These are phyloP conservation scores for Macrobrachium rosenbergii DNA, from an alignment of 1,140 invertebrate genomes.

Conservation along the genomic window DNA sequence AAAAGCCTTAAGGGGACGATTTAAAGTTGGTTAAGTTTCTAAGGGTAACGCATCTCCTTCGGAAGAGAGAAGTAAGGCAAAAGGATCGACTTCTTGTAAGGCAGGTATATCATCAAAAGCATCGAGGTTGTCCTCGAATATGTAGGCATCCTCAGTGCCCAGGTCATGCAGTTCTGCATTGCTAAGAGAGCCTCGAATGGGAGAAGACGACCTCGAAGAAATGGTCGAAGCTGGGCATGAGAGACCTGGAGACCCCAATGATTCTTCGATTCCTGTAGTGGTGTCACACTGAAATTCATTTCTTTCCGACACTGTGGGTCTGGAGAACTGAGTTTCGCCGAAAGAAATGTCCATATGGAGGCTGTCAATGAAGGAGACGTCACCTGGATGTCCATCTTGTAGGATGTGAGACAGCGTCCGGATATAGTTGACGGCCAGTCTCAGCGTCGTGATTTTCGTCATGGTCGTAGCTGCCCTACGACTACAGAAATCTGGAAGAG, in stretches of 20 bases:
- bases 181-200: neutral
- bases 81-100: constrained; percentile 42
- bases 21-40: neutral
- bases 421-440: constrained; percentile 56
- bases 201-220: neutral
- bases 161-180: constrained; percentile 39
- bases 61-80: constrained; percentile 35
- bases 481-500: constrained; percentile 39
- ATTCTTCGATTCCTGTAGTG: too few species aligned
- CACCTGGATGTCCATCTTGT: constrained; percentile 36
- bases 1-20: neutral
- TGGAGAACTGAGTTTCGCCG: neutral
- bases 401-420: constrained; percentile 42
- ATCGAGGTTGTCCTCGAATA: constrained; percentile 52
- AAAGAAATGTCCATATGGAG: neutral
- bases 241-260: neutral
- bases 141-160: constrained; percentile 40
- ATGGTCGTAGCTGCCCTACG: constrained; percentile 21
- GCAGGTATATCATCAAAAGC: constrained; percentile 55
- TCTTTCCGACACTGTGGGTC: too few species aligned
- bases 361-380: constrained; percentile 28
- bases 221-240: neutral
- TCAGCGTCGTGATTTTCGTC: constrained; percentile 56
- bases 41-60: constrained; percentile 30
- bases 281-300: too few species aligned